Conservation (phyloP, 2,797 vertebrate genomes). For the Myotis findleyi region DNA sequence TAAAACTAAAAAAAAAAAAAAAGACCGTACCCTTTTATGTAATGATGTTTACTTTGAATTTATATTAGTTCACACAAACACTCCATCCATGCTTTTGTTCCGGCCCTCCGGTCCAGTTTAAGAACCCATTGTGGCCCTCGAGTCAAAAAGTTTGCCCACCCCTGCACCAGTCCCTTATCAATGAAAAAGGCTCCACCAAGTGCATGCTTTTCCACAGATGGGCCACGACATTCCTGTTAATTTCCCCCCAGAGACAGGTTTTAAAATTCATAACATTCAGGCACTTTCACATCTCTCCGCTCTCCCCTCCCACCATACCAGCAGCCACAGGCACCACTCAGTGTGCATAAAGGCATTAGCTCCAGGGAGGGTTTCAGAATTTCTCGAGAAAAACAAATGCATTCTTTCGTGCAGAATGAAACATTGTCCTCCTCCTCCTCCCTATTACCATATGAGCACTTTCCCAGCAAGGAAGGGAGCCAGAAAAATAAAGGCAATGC, state of each 20-base stretch:
- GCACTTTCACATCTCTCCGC: not conserved
- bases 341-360: not conserved
- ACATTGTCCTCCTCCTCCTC: not conserved
- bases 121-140: too few relatives aligned
- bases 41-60: too few relatives aligned
- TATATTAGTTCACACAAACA: too few relatives aligned
- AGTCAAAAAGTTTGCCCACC: too few relatives aligned
- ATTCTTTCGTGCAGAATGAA: not conserved
- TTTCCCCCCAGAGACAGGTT: not conserved
- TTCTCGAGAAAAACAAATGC: constrained; percentile 15
- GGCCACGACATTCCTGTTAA: not conserved
- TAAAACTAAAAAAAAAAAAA: too few relatives aligned
- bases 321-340: not conserved
- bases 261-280: not conserved
- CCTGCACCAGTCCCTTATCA: not conserved
- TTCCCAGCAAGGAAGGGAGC: not conserved
- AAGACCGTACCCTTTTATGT: too few relatives aligned
- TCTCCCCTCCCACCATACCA: not conserved
- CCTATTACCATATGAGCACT: not conserved
- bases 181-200: not conserved
- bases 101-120: too few relatives aligned
- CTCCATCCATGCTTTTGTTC: too few relatives aligned
- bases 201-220: not conserved
- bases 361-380: constrained; percentile 5
- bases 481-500: not conserved